Base-by-base conservation (phyloP, 2,888 invertebrate genomes). In the Formica aserva region DNA sequence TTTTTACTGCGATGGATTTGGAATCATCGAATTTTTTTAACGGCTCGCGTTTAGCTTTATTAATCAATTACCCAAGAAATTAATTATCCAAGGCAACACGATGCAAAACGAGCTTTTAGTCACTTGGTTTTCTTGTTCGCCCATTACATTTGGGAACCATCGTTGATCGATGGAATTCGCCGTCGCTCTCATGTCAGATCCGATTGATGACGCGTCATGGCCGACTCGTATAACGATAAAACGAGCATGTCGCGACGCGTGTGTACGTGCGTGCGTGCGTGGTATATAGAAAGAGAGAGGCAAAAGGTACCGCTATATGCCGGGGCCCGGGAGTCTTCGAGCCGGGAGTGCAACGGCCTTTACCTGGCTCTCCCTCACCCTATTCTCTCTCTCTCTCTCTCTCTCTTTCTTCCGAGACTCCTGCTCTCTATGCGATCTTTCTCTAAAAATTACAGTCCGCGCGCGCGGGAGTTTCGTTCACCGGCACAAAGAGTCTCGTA, bases 281-380 rank as follows among this genome's bases (percentile, higher is more conserved):
- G 77, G 60, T 35, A 52, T 69, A 67, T 72, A 66, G 81, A 75
- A 77, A 60, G 87, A 85, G 83, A 83, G 74, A 83, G 83, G 90
- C 85, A 84, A 83, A 89, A 89, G 77, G 91, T 92, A 92, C 93
- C 93, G 93, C 92, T 92, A 92, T n/a, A 52, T 88, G 88, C 89
- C 86, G 89, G 91, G 85, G 57, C 72, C 88, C 90, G 87, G 86
- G 90, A 90, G 89, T 80, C 85, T 86, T 67, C 87, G 81, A 92
- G 92, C 89, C 87, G 89, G 88, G 93, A 92, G 93, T 93, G 92
- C 93, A 93, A 93, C 92, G 93, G 92, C 93, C 93, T 93, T 92
- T 80, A 80, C 92, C 89, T 92, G 91, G 85, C 89, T 88, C 91
- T 91, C 88, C 81, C 90, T 89, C 88, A 85, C 76, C 67, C 84